Evolutionary conservation across 2,113 vertebrate genomes (phyloP), one percentile per base, ranked within the genome.

Genomic region (Antigone vipio): DNA sequence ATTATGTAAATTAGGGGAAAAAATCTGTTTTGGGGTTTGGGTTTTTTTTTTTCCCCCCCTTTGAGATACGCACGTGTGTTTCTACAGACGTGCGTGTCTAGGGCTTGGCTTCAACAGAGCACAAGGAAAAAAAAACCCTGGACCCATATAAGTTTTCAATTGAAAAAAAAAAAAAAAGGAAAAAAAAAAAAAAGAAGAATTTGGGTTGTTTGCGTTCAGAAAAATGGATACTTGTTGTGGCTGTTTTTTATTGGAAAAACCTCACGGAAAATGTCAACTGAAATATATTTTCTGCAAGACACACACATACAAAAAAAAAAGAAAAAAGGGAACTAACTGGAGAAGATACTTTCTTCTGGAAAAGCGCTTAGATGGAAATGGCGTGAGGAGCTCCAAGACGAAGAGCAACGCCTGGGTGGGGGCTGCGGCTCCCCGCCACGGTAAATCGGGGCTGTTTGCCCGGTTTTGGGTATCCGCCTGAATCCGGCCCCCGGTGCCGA

Each of bases 201-300:
- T 95, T 21, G 59, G 79, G 89, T 84, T 87, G 68, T 67, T 89
- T 63, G 92, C 19, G 1, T 89, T 80, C 40, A n/a, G 71, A 50
- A 92, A 90, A 85, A 88, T 8, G 64, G 87, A 64, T 73, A 15
- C 64, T 89, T 49, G n/a, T 76, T 67, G 93, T n/a, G 68, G 84
- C 60, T 88, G 92, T 1, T 89, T 91, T 73, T 68, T 50, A 74
- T 89, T 93, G 93, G 94, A 89, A 88, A 96, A 96, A 81, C 88
- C 92, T 86, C 80, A 80, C 0, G 78, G 88, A 94, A 97, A 93
- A 95, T 5, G 88, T 75, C 81, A 93, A 92, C 62, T 7, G 66
- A 84, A 92, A 85, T n/a, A 6, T 32, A 59, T 74, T 89, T 95
- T 87, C 68, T 89, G 76, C 64, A 22, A 40, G 59, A 68, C 50